phyloP scores from a whole-genome alignment of 1,140 invertebrate species.

The Tetramorium alpestre region DNA sequence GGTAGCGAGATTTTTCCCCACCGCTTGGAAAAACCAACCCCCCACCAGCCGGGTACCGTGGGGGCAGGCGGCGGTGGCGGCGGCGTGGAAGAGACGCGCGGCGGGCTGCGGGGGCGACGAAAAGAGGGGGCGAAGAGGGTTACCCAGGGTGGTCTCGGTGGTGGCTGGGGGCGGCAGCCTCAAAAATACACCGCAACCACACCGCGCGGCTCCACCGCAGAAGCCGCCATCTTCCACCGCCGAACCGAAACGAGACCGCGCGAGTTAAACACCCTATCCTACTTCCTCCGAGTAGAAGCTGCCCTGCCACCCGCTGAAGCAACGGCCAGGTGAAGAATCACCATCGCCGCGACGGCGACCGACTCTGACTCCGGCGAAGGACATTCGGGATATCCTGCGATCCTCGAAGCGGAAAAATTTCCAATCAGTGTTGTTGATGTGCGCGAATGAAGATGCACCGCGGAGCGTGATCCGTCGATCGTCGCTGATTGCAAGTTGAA shows the following conservation, averaged over 20 bases:
- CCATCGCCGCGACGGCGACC: constrained; percentile 12
- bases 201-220: constrained; percentile 86
- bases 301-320: constrained; percentile 70
- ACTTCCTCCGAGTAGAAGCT: constrained; percentile 71
- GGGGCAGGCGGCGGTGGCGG: constrained; percentile 72
- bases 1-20: constrained; percentile 79
- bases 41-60: constrained; percentile 71
- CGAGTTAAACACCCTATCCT: constrained; percentile 83
- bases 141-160: constrained; percentile 77
- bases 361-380: not conserved
- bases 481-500: not conserved
- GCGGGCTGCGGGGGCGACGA: constrained; percentile 68
- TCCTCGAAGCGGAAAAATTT: constrained; percentile 17
- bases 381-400: not conserved
- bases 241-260: constrained; percentile 85
- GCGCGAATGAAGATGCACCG: constrained; percentile 8
- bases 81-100: constrained; percentile 76
- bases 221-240: constrained; percentile 86
- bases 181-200: constrained; percentile 86
- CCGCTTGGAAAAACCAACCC: constrained; percentile 76
- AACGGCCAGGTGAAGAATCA: constrained; percentile 66
- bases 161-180: constrained; percentile 84
- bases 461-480: constrained; percentile 10
- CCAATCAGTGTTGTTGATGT: constrained; percentile 17
- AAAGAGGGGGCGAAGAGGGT: constrained; percentile 72